Evolutionary conservation across 2,888 invertebrate species (phyloP), one percentile per base, ranked within the genome.

Genomic region (Archaeoteleia sp.): DNA sequence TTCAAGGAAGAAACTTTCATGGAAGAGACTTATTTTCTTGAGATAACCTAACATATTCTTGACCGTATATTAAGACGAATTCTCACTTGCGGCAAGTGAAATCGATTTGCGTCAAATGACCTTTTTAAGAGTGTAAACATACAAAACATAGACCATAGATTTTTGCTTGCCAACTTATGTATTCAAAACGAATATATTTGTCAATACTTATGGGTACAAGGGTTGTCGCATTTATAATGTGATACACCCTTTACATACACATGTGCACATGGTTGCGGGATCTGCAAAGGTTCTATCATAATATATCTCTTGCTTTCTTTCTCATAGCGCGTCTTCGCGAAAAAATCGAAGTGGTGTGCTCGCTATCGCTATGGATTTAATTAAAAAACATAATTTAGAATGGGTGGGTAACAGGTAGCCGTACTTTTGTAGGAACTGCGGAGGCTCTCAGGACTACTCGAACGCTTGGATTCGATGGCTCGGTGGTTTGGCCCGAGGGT

Each of bases 371-470:
- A 82, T 83, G 81, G 82, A 82, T 85, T 85, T 85, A 85, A 85
- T 85, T 85, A 85, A 85, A 85, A 85, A 85, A 81, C 81, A 83
- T 85, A 85, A 85, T 85, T 84, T 84, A 84, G 78, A 78, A 76
- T 67, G 79, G 78, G 74, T 78, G 78, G 78, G 75, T 81, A 84
- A 81, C 81, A 82, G 83, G 83, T 83, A 83, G 83, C 83, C 74
- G 71, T 34, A 53, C 63, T 68, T 63, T 69, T 68, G 79, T 84
- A 83, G 83, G 84, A 85, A 84, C 84, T 78, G 77, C 78, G 73
- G 71, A 74, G 75, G 68, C 67, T 65, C 60, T 60, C 43, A 48
- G 62, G 30, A 43, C 43, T 10, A 30, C 67, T 74, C 72, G 67
- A 65, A 54, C 65, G 57, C 45, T 51, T 42, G 48, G 60, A 70